phyloP scores from a whole-genome alignment of 1,140 invertebrate genomes.

The Orchestia grillus region DNA sequence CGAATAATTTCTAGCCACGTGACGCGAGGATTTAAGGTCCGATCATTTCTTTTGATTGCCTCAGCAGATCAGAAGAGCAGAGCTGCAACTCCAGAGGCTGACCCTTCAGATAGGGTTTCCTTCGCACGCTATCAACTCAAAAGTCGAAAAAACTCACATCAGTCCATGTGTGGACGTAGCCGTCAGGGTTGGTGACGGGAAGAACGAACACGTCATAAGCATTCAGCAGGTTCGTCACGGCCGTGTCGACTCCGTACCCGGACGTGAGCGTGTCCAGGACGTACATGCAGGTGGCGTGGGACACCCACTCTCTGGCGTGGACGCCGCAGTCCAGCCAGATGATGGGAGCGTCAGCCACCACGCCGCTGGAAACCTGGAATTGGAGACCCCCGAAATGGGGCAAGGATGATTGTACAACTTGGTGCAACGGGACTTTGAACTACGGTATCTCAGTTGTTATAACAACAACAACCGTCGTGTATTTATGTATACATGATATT shows the following conservation, averaged over 20 bases:
- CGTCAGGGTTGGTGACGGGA: constrained; percentile 66
- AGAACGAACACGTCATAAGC: constrained; percentile 77
- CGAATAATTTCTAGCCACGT: too few species aligned
- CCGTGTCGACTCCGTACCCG: constrained; percentile 71
- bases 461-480: too few species aligned
- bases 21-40: too few species aligned
- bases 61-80: too few species aligned
- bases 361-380: constrained; percentile 60
- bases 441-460: too few species aligned
- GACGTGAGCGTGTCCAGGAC: constrained; percentile 82
- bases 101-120: too few species aligned
- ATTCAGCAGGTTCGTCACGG: constrained; percentile 79
- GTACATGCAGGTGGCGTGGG: constrained; percentile 86
- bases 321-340: constrained; percentile 72
- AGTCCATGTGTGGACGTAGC: constrained; percentile 67
- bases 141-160: constrained; percentile 30
- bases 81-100: too few species aligned
- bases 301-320: constrained; percentile 93
- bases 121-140: not conserved
- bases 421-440: too few species aligned
- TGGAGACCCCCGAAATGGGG: too few species aligned
- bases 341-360: constrained; percentile 67
- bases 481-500: too few species aligned
- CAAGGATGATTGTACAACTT: not conserved
- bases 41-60: too few species aligned